Conservation (phyloP, 2,888 invertebrate genomes). For the Epistrophella euchroma region DNA sequence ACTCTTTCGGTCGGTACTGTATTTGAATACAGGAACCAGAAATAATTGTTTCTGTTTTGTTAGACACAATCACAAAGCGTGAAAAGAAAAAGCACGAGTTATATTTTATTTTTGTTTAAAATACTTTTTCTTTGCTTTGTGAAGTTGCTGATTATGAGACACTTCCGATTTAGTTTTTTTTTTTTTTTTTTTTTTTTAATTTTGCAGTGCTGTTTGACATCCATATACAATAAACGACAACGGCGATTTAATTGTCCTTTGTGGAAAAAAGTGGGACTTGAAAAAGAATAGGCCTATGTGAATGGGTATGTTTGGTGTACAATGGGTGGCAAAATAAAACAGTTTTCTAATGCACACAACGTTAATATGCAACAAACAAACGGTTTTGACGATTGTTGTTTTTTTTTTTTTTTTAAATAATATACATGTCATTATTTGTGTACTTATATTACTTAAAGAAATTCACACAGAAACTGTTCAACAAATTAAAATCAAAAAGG, state of each 20-base stretch:
- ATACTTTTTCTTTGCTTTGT: constrained; percentile 50
- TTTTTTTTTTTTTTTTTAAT: constrained; percentile 10
- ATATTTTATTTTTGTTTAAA: constrained; percentile 32
- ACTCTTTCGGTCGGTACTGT: neutral
- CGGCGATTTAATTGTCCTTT: constrained; percentile 66
- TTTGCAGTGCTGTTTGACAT: constrained; percentile 53
- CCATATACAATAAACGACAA: constrained; percentile 39
- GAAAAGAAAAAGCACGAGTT: constrained; percentile 25
- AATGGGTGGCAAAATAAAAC: neutral
- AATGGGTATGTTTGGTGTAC: neutral
- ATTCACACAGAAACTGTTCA: neutral
- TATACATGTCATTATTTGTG: constrained; percentile 34
- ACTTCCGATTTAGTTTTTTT: constrained; percentile 69
- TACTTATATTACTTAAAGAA: constrained; percentile 12
- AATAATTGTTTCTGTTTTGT: constrained; percentile 72
- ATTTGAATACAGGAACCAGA: constrained; percentile 61
- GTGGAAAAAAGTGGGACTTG: constrained; percentile 39
- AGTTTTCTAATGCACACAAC: constrained; percentile 13
- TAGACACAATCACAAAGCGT: constrained; percentile 49
- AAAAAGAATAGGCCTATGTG: constrained; percentile 15
- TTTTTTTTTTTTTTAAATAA: neutral
- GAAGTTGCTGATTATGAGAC: constrained; percentile 72
- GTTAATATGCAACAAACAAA: constrained; percentile 15
- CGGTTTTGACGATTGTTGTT: neutral
- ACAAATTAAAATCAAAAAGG: constrained; percentile 11